Percentiles rank a stretch among this genome's conserved stretches.
phyloP scores from a whole-genome alignment of 2,797 vertebrate genomes.

The Myotis vivesi region DNA sequence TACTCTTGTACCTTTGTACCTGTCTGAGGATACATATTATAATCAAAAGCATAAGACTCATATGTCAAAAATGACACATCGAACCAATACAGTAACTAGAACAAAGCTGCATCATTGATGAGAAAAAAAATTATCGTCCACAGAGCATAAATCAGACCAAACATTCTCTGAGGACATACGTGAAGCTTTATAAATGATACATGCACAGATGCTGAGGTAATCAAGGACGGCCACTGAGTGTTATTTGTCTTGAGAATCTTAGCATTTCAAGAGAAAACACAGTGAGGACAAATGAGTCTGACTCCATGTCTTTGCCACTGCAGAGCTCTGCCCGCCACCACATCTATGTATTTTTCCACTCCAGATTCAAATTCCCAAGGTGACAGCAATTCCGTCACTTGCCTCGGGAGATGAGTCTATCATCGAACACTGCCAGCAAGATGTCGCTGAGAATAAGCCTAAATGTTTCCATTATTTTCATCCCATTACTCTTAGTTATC shows the following conservation, averaged over 20 bases:
- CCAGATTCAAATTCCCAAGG: slow-evolving; percentile 37
- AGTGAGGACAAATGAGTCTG: slow-evolving; percentile 14
- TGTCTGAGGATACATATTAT: not conserved
- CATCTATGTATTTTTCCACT: slow-evolving; percentile 54
- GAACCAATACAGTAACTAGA: not conserved
- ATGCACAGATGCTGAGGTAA: not conserved
- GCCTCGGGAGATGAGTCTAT: slow-evolving; percentile 42
- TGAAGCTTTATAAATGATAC: slow-evolving; percentile 12
- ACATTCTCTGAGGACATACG: not conserved
- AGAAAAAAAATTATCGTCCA: not conserved
- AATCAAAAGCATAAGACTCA: not conserved
- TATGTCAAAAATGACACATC: not conserved
- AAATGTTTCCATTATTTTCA: slow-evolving; percentile 63
- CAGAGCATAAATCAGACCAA: not conserved
- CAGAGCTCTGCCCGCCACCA: not conserved
- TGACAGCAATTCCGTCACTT: slow-evolving; percentile 33
- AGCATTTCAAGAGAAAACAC: not conserved
- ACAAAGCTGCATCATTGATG: not conserved
- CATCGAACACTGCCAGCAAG: slow-evolving; percentile 40
- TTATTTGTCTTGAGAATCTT: slow-evolving; percentile 6
- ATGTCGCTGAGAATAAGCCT: slow-evolving; percentile 32
- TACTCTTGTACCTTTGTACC: no score
- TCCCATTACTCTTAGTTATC: slow-evolving; percentile 61
- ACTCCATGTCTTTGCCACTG: not conserved
- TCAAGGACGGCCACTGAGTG: not conserved